Evolutionary conservation across 1,140 invertebrate genomes (phyloP).

Genomic region (Macrobrachium rosenbergii): DNA sequence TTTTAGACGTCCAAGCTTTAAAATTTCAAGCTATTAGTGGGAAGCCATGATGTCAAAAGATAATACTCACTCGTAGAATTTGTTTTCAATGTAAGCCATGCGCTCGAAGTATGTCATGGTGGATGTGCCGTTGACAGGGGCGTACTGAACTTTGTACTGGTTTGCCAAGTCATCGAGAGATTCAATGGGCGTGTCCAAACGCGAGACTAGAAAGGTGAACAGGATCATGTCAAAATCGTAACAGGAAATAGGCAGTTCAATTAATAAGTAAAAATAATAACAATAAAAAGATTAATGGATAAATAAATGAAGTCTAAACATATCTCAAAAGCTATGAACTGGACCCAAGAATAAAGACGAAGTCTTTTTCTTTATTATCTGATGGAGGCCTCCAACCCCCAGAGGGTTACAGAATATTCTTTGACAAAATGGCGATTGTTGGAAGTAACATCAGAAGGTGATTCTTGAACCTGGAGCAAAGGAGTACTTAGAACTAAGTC

Average conservation of each 20-base stretch:
- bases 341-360: no score
- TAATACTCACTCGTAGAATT: slow-evolving; percentile 91
- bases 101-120: slow-evolving; percentile 94
- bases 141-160: slow-evolving; percentile 96
- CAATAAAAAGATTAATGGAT: background rate
- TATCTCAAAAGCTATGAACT: no score
- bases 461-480: background rate
- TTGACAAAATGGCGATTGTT: no score
- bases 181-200: slow-evolving; percentile 92
- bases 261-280: background rate
- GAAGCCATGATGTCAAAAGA: no score
- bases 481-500: background rate
- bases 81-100: slow-evolving; percentile 95
- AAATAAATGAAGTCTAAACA: no score
- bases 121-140: slow-evolving; percentile 85
- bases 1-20: no score
- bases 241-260: background rate
- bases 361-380: no score
- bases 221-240: background rate
- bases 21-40: no score
- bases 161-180: slow-evolving; percentile 93
- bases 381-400: no score
- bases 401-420: no score
- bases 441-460: no score
- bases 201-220: slow-evolving; percentile 84